A percentile compares a stretch with the other conserved stretches of the same genome.
phyloP scores from a whole-genome alignment of 2,888 invertebrate genomes.

The Lydus trimaculatus region DNA sequence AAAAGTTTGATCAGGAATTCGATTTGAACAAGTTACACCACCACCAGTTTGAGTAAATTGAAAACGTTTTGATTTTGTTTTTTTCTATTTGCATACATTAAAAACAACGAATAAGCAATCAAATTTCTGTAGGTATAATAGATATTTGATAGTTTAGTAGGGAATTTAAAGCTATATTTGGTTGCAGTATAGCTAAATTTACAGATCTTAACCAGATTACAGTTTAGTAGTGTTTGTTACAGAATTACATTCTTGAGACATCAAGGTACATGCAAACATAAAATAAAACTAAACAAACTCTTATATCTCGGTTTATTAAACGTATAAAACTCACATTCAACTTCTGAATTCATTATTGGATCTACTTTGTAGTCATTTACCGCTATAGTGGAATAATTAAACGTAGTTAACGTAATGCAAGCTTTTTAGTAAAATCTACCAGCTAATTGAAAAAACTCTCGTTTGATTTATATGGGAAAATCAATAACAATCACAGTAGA shows the following conservation, averaged over 20 bases:
- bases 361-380: background rate
- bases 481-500: background rate
- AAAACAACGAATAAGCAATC: background rate
- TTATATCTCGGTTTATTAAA: background rate
- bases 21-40: background rate
- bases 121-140: background rate
- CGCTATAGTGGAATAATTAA: background rate
- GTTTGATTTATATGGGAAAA: background rate
- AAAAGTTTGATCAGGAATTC: background rate
- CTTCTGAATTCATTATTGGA: background rate
- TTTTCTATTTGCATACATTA: background rate
- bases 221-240: background rate
- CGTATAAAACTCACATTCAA: conserved; percentile 1
- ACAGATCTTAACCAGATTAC: background rate
- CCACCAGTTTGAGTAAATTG: background rate
- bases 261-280: conserved; percentile 3
- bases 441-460: background rate
- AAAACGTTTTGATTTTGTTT: background rate
- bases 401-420: background rate
- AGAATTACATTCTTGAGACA: background rate
- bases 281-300: background rate
- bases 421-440: too few species aligned
- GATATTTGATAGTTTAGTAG: background rate
- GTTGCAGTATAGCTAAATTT: background rate
- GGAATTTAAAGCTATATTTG: background rate